Base-by-base conservation (phyloP, 92 coral and sea anemone genomes). In the Epizoanthus stellaris region DNA sequence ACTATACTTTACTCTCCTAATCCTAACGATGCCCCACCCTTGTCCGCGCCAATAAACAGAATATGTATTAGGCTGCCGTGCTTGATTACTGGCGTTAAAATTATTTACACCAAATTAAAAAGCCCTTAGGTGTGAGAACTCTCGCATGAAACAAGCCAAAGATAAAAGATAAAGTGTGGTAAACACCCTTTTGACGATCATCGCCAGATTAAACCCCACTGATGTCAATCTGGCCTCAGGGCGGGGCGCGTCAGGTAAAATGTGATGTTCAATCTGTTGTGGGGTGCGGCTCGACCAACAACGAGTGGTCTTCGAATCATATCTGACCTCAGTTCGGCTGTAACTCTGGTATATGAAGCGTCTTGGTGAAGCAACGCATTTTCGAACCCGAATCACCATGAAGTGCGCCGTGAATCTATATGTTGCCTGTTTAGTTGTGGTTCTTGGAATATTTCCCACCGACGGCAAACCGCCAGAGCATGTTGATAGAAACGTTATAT, bases 401-500 rank as follows among this genome's bases (percentile, higher is more conserved):
- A 59, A 79, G 36, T 68, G 34, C 38, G 83, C 68, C 36, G 36
- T 34, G 75, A 64, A 56, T 20, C 0, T 21, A 7, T 47, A 61
- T 76, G 82, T 64, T 19, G 14, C 61, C 12, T 79, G 6, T 61
- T 5, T 20, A 20, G 2, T 63, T 20, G 47, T 64, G 36, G 16
- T 63, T 61, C 49, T 23, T 25, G 67, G 56, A 64, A 39, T 69
- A 4, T 20, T 79, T 49, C 59, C 25, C 4, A 74, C 60, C 0
- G 77, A 86, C 19, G 75, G 64, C 4, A 79, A 86, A 68, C 73
- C 79, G 23, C 58, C 75, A n/a, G 82, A 85, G 54, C 84, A 76
- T 76, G 76, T 76, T 20, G 75, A 70, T 67, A 69, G 65, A 19
- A 17, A 72, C 14, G 15, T 61, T 21, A 13, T 39, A 20, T 30